Evolutionary conservation across 1,140 invertebrate genomes (phyloP).

Genomic region (Chironomus striatipennis): DNA sequence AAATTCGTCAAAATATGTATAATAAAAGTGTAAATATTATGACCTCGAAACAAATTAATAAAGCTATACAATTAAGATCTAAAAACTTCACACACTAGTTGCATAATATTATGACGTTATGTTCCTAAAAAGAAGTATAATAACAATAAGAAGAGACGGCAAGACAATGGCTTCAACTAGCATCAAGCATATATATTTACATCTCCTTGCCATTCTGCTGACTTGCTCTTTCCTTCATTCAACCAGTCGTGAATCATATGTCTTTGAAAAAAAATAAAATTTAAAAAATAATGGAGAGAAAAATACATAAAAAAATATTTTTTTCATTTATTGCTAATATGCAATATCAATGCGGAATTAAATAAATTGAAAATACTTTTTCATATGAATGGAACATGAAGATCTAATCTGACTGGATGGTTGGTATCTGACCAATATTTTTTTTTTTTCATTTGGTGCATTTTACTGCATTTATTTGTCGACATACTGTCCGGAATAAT

Average conservation of each 20-base stretch:
- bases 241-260: not conserved
- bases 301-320: no score
- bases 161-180: not conserved
- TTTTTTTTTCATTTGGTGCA: no score
- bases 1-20: not conserved
- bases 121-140: no score
- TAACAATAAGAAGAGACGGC: not conserved
- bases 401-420: no score
- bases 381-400: no score
- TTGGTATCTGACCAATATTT: no score
- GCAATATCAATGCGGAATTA: conserved; percentile 1
- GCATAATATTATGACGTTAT: conserved; percentile 13
- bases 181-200: no score
- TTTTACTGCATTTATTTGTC: no score
- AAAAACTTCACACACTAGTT: conserved; percentile 10
- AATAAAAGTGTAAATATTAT: conserved; percentile 9
- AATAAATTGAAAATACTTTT: not conserved
- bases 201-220: no score
- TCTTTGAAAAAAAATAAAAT: not conserved
- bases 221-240: not conserved
- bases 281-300: no score
- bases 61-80: conserved; percentile 9
- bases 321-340: not conserved
- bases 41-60: conserved; percentile 13
- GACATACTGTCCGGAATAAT: no score